These are phyloP conservation scores for Sphaeramia orbicularis DNA, from an alignment of 2,797 vertebrate species.

Conservation along the genomic window DNA sequence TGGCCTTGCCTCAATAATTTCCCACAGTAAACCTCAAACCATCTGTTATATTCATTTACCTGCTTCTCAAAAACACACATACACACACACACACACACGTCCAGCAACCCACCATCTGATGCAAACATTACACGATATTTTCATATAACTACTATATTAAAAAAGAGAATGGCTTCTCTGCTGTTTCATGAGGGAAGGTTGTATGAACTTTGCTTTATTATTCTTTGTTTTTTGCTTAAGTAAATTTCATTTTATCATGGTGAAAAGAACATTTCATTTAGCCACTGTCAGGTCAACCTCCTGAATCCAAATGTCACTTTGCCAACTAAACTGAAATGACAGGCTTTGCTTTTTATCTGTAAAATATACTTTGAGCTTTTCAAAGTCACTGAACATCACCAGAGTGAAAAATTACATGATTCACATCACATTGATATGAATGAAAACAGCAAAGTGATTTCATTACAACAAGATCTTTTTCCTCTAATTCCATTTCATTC, in stretches of 20 bases:
- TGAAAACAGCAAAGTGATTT: conserved; percentile 18
- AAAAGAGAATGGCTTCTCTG: not conserved
- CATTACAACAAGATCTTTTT: conserved; percentile 32
- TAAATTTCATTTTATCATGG: not conserved
- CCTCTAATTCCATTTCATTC: conserved; percentile 40
- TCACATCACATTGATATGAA: not conserved
- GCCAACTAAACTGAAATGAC: not conserved
- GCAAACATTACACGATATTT: not conserved
- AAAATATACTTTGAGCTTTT: not conserved
- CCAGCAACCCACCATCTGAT: conserved; percentile 1
- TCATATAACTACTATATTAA: not conserved
- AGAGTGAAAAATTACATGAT: conserved; percentile 1
- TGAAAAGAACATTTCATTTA: not conserved
- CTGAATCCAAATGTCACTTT: not conserved
- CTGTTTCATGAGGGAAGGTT: too few relatives aligned
- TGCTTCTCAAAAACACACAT: conserved; percentile 27
- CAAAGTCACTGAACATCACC: conserved; percentile 4
- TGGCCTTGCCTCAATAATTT: conserved; percentile 71
- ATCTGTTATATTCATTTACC: conserved; percentile 64
- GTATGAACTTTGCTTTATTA: not conserved
- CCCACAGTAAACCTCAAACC: conserved; percentile 56
- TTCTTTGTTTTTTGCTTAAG: not conserved
- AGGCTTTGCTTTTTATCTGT: conserved; percentile 4
- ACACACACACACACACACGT: not conserved
- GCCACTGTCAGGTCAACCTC: not conserved